These are phyloP conservation scores for silkworm (Bombyx mori) DNA, from an alignment of 1,140 invertebrate species.

Conservation along the genomic window ASM3026992v2 NC_085131.1:4862001-4862500, in stretches of 20 bases:
- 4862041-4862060: too few relatives aligned
- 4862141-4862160: too few relatives aligned
- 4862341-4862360: conserved; percentile 61
- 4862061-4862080: too few relatives aligned
- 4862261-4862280: conserved; percentile 76
- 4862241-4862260: conserved; percentile 61
- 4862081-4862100: too few relatives aligned
- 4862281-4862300: conserved; percentile 90
- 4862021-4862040: too few relatives aligned
- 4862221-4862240: conserved; percentile 28
- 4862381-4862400: conserved; percentile 93
- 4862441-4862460: conserved; percentile 92
- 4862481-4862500: not conserved
- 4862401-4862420: conserved; percentile 90
- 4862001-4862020: too few relatives aligned
- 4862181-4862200: too few relatives aligned
- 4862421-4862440: conserved; percentile 97
- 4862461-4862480: conserved; percentile 17
- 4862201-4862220: too few relatives aligned
- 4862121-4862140: too few relatives aligned
- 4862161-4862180: too few relatives aligned
- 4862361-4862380: conserved; percentile 90
- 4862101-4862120: too few relatives aligned
- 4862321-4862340: conserved; percentile 49
- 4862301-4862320: conserved; percentile 83